Conservation (phyloP, 1,140 invertebrate species). For the Dendrolimus kikuchii region DNA sequence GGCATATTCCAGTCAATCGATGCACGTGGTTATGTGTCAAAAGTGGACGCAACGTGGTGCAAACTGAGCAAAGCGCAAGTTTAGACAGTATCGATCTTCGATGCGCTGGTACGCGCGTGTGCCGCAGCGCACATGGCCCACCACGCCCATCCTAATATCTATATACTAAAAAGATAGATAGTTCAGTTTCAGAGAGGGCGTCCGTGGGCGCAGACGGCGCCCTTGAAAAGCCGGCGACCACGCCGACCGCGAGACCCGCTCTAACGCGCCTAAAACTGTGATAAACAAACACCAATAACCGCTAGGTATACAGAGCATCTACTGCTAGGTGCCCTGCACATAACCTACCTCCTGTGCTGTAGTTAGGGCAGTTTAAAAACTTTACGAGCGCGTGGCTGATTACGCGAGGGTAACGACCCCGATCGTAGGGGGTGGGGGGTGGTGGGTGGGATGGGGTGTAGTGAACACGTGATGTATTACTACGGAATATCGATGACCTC, state of each 20-base stretch:
- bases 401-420: slow-evolving; percentile 18
- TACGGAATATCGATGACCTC: slow-evolving; percentile 2
- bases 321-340: neutral
- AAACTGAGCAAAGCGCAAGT: slow-evolving; percentile 42
- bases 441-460: slow-evolving; percentile 14
- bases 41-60: slow-evolving; percentile 5
- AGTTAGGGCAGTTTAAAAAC: too few species aligned
- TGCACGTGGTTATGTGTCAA: too few species aligned
- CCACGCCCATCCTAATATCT: slow-evolving; percentile 43
- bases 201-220: slow-evolving; percentile 50
- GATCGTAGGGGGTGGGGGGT: too few species aligned
- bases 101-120: slow-evolving; percentile 46
- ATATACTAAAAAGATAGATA: slow-evolving; percentile 43
- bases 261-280: slow-evolving; percentile 42
- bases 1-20: too few species aligned
- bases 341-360: slow-evolving; percentile 5
- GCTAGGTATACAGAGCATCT: slow-evolving; percentile 16
- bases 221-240: slow-evolving; percentile 32
- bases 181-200: slow-evolving; percentile 55
- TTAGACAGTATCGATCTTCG: slow-evolving; percentile 55
- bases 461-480: slow-evolving; percentile 42
- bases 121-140: slow-evolving; percentile 43
- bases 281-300: slow-evolving; percentile 54
- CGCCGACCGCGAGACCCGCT: slow-evolving; percentile 31
- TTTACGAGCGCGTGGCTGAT: too few species aligned